These are phyloP conservation scores for Eclectus roratus DNA, from an alignment of 2,113 vertebrate species.

Conservation along the genomic window DNA sequence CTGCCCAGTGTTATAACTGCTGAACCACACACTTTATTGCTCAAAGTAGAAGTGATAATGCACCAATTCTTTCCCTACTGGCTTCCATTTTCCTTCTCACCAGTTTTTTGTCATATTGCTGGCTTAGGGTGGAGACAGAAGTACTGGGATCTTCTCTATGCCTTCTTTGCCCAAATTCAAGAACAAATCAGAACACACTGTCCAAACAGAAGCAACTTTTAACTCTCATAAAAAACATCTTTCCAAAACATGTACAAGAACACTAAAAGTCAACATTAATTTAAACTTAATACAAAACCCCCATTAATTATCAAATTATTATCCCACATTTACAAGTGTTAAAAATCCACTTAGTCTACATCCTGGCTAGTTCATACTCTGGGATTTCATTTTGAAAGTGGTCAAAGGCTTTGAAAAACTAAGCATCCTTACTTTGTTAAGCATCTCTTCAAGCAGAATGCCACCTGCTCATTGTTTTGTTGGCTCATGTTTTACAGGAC, in stretches of 20 bases:
- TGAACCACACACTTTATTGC: not conserved
- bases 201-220: not conserved
- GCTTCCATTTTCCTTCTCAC: not conserved
- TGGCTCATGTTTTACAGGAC: not conserved
- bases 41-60: not conserved
- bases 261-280: not conserved
- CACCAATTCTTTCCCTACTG: not conserved
- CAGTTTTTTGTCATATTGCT: not conserved
- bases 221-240: not conserved
- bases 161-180: not conserved
- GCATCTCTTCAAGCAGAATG: not conserved
- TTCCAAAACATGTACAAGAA: constrained; percentile 15
- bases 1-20: not conserved
- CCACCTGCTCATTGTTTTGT: not conserved
- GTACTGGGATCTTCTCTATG: not conserved
- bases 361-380: not conserved
- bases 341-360: constrained; percentile 5
- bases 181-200: not conserved
- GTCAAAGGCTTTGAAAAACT: not conserved
- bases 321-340: constrained; percentile 37
- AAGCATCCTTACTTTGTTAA: constrained; percentile 3
- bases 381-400: not conserved
- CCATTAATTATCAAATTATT: not conserved
- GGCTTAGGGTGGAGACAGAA: not conserved
- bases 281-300: not conserved